Evolutionary conservation across 2,113 vertebrate species (phyloP).

Genomic region (Sclerurus mexicanus): DNA sequence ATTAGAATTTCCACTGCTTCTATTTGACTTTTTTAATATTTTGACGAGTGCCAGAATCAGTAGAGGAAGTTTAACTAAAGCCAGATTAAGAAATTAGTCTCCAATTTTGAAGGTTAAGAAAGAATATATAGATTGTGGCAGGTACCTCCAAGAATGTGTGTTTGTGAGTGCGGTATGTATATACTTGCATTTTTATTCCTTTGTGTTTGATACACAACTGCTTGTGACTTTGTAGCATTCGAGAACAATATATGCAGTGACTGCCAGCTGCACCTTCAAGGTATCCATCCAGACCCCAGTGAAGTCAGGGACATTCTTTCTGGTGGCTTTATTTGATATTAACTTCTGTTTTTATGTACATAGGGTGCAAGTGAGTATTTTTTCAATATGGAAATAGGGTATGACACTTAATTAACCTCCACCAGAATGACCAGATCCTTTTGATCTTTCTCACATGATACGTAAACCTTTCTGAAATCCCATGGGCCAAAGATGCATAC

Average conservation of each 20-base stretch:
- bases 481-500: not conserved
- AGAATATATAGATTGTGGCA: not conserved
- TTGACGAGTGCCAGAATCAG: constrained; percentile 64
- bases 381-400: not conserved
- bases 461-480: not conserved
- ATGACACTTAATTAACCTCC: not conserved
- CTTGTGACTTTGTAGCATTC: not conserved
- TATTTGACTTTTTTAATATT: constrained; percentile 56
- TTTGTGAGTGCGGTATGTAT: not conserved
- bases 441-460: not conserved
- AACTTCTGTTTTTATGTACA: not conserved
- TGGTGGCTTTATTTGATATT: not conserved
- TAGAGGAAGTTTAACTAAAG: constrained; percentile 73
- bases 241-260: not conserved
- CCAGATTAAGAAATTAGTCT: constrained; percentile 62
- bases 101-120: constrained; percentile 31
- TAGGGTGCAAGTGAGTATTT: not conserved
- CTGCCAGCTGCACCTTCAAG: not conserved
- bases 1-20: constrained; percentile 76
- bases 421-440: not conserved
- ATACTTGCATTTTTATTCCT: not conserved
- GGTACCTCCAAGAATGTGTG: not conserved
- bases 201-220: not conserved
- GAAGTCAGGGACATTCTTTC: not conserved
- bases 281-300: not conserved